Evolutionary conservation across 2,113 vertebrate species (phyloP).

Genomic region (Paradisaea rubra): DNA sequence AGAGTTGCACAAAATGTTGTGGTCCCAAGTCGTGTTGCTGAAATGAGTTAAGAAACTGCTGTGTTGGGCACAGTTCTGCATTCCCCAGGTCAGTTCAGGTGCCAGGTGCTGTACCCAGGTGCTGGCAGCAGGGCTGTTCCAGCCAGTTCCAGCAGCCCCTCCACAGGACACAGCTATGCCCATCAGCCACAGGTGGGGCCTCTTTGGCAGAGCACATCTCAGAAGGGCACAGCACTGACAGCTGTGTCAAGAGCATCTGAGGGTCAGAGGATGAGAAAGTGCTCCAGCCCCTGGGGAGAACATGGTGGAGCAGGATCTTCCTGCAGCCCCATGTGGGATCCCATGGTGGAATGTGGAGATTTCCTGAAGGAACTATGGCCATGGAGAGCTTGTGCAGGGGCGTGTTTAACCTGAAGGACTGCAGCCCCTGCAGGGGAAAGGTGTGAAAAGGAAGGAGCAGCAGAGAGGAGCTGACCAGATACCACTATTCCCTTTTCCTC

Average conservation of each 20-base stretch:
- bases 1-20: background rate
- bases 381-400: background rate
- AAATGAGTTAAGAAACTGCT: background rate
- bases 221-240: background rate
- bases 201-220: background rate
- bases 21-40: accelerated
- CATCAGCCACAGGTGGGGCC: background rate
- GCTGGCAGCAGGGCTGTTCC: background rate
- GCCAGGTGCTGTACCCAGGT: background rate
- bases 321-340: background rate
- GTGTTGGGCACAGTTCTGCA: background rate
- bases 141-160: background rate
- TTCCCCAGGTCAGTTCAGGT: background rate
- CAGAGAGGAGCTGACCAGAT: background rate
- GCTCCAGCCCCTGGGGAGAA: background rate
- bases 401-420: background rate
- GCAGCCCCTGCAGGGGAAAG: background rate
- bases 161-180: background rate
- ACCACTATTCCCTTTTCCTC: background rate
- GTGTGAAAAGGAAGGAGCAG: background rate
- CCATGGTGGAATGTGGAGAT: background rate
- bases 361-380: background rate
- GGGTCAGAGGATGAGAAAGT: background rate
- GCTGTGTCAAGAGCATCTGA: background rate
- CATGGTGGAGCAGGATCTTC: background rate